phyloP scores from a whole-genome alignment of 2,113 vertebrate species.

The Machaerirhynchus nigripectus region DNA sequence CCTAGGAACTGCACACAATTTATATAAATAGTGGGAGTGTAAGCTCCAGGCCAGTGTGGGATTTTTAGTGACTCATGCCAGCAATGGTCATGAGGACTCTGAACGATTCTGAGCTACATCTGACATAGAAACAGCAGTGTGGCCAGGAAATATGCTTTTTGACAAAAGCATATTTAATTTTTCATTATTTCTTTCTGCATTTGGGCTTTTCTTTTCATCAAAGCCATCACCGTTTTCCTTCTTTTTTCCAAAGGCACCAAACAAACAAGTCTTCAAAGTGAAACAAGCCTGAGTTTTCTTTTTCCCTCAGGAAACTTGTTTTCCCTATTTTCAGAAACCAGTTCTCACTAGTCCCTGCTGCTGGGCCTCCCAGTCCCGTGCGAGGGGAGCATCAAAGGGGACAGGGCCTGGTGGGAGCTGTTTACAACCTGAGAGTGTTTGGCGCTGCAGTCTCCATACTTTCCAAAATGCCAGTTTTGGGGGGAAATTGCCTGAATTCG shows the following conservation, averaged over 20 bases:
- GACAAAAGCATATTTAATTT: not conserved
- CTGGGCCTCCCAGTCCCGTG: not conserved
- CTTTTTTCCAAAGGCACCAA: not conserved
- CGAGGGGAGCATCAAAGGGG: not conserved
- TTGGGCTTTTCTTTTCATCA: not conserved
- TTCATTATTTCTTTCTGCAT: not conserved
- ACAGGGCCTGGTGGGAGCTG: not conserved
- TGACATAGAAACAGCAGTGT: not conserved
- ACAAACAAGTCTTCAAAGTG: not conserved
- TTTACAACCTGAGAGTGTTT: not conserved
- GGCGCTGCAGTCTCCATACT: not conserved
- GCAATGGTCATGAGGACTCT: not conserved
- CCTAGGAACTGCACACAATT: not conserved
- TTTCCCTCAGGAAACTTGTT: not conserved
- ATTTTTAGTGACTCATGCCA: not conserved
- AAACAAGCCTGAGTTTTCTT: not conserved
- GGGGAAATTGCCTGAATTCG: not conserved
- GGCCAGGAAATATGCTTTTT: not conserved
- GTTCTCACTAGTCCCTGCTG: not conserved
- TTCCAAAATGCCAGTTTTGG: not conserved
- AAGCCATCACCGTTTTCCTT: not conserved
- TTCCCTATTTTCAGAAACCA: not conserved
- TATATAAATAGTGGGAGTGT: fast-evolving
- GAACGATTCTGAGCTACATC: fast-evolving
- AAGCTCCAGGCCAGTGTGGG: not conserved